Evolutionary conservation across 2,888 invertebrate species (phyloP), one percentile per base, ranked within the genome.

Genomic region (Scelioninae gen. 1): DNA sequence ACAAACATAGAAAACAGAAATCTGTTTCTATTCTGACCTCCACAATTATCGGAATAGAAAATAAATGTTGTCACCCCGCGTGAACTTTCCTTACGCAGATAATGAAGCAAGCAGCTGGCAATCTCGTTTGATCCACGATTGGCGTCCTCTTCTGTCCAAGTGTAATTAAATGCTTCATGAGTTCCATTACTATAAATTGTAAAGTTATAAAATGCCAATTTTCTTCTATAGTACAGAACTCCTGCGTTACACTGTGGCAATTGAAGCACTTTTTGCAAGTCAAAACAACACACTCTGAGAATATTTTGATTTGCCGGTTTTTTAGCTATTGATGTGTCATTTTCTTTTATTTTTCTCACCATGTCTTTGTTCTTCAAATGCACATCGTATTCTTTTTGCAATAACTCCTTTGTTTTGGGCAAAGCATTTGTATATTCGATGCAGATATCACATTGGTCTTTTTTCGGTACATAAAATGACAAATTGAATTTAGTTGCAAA

Each of bases 211-310:
- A 65, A 13, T 38, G 34, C 5, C 15, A 63, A 16, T 47, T 63
- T 63, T 15, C 63, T 31, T 31, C 32, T 63, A 10, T 32, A 63
- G n/a, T 63, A 65, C 6, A 65, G 23, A 49, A 38, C 11, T 3
- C 65, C 65, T 9, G 51, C 16, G n/a, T 65, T 65, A 2, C 32
- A 7, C 23, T 49, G 32, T 6, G 65, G 65, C 9, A 32, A 32
- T 71, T 71, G 71, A 6, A 71, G n/a, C 8, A 71, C 71, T 47
- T 58, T 71, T 58, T 71, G 58, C 4, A 71, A 29, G 16, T 58
- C 60, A 49, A 71, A 58, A 34, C 71, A 71, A 32, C 58, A 71
- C 49, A 58, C 16, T 9, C 71, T 55, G 4, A 71, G 38, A 40
- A 34, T 34, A 9, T 43, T 45, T 10, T 45, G 2, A 32, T 45